Evolutionary conservation across 2,888 invertebrate species (phyloP).

Genomic region (Stictocephala bisonia): DNA sequence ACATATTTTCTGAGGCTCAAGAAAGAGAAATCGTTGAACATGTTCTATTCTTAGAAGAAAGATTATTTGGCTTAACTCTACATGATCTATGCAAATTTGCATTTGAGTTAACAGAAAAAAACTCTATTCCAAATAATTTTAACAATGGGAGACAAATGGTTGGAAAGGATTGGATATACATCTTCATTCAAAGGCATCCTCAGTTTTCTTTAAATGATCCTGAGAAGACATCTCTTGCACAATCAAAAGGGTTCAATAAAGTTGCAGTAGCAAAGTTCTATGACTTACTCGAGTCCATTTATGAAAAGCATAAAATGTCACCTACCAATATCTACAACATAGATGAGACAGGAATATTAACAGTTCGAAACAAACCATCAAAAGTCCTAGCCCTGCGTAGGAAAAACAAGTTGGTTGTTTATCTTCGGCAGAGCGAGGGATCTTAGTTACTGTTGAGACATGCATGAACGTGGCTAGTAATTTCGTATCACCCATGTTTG

Average conservation of each 20-base stretch:
- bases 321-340: conserved; percentile 42
- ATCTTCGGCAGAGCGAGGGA: no score
- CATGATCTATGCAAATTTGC: conserved; percentile 44
- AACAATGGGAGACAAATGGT: conserved; percentile 46
- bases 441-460: no score
- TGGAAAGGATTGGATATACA: conserved; percentile 50
- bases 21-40: conserved; percentile 42
- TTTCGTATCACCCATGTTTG: no score
- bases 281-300: conserved; percentile 10
- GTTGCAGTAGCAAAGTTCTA: conserved; percentile 45
- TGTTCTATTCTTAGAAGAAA: conserved; percentile 43
- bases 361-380: conserved; percentile 36
- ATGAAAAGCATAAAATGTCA: conserved; percentile 8
- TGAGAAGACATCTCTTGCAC: conserved; percentile 48
- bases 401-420: conserved; percentile 39
- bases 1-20: conserved; percentile 44
- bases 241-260: conserved; percentile 50
- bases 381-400: conserved; percentile 13
- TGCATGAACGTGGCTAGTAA: conserved; percentile 33
- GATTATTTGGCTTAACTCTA: conserved; percentile 51
- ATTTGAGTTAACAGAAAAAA: conserved; percentile 50
- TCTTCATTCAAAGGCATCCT: no score
- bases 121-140: conserved; percentile 47
- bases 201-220: conserved; percentile 43
- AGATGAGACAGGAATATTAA: conserved; percentile 46